Base-by-base conservation (phyloP, 2,797 vertebrate species). In the Peromyscus nudipes region DNA sequence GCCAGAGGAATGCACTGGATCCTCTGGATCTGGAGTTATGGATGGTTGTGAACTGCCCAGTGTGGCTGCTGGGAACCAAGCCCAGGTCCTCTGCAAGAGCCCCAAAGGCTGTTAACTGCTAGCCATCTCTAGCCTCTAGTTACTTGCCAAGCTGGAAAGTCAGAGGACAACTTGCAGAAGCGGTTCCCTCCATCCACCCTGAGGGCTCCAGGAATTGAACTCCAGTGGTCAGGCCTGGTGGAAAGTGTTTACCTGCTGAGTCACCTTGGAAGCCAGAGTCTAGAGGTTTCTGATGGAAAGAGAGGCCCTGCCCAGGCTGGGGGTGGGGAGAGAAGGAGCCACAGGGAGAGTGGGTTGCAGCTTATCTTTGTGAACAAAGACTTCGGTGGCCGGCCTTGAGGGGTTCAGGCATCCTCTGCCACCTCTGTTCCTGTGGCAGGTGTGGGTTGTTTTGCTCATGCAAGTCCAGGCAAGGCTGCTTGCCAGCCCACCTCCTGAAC, bases 391-490 rank as follows among this genome's bases (percentile, higher is more conserved):
- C 19, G 14, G 14, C n/a, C 49, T 29, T 6, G 4, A n/a, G 76
- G 67, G 60, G 91, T 92, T 10, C 10, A 1, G 37, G 37, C 60
- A 16, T 96, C 69, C 65, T 43, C 65, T 64, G 83, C 94, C 29
- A n/a, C 95, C 73, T 65, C 81, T 2, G 52, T 88, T 93, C 82
- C 92, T 97, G 0, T 81, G 84, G 76, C 80, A 73, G 73, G 87
- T 69, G 60, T 17, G 52, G 67, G 75, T 1, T 16, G 37, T 40
- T 91, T 73, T 60, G 21, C 76, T 86, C 57, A 3, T 85, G 9
- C 91, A 76, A 92, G 95, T 75, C 96, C 84, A 96, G 97, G 96
- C 94, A 92, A 57, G 89, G 97, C 96, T 82, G 5, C 60, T 69
- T 46, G 7, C 21, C 77, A 34, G 92, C 34, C 71, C 69, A 1